Percentiles rank a stretch among this genome's conserved stretches.
Evolutionary conservation across 2,888 invertebrate genomes (phyloP).

Genomic region (Catocala sponsa): DNA sequence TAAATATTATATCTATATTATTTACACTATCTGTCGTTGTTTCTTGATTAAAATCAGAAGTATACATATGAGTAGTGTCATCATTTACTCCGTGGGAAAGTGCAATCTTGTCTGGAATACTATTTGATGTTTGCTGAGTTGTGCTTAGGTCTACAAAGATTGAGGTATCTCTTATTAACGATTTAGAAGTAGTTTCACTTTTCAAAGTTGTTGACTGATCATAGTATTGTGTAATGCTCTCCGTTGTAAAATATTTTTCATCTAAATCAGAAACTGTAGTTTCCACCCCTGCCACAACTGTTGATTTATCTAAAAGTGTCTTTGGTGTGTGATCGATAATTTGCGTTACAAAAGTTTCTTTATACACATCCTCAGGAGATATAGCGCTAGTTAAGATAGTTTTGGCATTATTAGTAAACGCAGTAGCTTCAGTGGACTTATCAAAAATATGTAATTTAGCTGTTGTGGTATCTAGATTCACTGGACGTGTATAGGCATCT

Average conservation of each 20-base stretch:
- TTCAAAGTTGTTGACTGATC: background rate
- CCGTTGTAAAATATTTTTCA: slow-evolving; percentile 6
- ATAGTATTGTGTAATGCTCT: background rate
- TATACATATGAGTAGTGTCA: background rate
- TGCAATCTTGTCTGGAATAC: background rate
- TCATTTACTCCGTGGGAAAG: background rate
- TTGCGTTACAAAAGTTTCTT: background rate
- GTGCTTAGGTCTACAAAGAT: background rate
- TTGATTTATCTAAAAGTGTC: background rate
- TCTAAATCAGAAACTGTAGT: background rate
- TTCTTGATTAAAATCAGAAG: background rate
- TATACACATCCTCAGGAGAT: background rate
- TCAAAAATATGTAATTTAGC: background rate
- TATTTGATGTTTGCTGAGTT: background rate
- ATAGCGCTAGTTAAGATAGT: background rate
- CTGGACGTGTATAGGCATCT: background rate
- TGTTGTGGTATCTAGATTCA: background rate
- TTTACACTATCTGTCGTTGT: background rate
- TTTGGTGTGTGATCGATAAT: background rate
- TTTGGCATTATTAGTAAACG: background rate
- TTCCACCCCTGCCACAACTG: background rate
- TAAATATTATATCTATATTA: background rate
- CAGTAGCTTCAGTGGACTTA: background rate
- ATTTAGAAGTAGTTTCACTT: background rate
- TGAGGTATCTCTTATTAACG: background rate